Evolutionary conservation across 2,888 invertebrate species (phyloP), one percentile per base, ranked within the genome.

Genomic region (Merodon equestris): DNA sequence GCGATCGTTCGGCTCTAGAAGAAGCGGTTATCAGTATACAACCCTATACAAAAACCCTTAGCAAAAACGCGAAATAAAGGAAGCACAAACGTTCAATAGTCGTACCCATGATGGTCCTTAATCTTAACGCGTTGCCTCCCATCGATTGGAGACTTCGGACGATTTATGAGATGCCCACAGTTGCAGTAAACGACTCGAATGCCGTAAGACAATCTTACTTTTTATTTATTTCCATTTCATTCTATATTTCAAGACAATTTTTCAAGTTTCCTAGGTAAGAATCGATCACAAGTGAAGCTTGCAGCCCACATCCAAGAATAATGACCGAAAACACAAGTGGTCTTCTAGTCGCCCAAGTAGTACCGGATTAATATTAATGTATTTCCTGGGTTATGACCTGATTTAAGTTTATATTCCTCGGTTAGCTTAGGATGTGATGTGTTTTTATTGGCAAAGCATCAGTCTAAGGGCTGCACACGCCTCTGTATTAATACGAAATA

Each of bases 121-220:
- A 82, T 74, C 68, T 83, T 50, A 82, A 63, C 63, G 57, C 82
- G 15, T 63, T 79, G 34, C 82, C 79, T 15, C 75, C 83, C 51
- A 77, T 81, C 54, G 63, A 72, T 60, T 83, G 81, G 82, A 83
- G 64, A 18, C 53, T 82, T 36, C 72, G 70, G 48, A 81, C 81
- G 42, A 83, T 82, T 71, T 58, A 81, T 44, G 83, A 82, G 66
- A 75, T 82, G 63, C 83, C 83, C 47, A 73, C 83, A 42, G 76
- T 82, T 51, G 81, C 83, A 48, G 81, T 83, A n/a, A 83, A 82
- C 60, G 75, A 83, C 64, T 77, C 83, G 13, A 72, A 75, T 75
- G 51, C 63, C 27, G 83, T 83, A 83, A 83, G 83, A 60, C 34
- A 38, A 61, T 50, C 5, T 4, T 1, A 44, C 34, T 15, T 53